Conservation (phyloP, 2,797 vertebrate genomes). For the Ctenosaura bakeri region DNA sequence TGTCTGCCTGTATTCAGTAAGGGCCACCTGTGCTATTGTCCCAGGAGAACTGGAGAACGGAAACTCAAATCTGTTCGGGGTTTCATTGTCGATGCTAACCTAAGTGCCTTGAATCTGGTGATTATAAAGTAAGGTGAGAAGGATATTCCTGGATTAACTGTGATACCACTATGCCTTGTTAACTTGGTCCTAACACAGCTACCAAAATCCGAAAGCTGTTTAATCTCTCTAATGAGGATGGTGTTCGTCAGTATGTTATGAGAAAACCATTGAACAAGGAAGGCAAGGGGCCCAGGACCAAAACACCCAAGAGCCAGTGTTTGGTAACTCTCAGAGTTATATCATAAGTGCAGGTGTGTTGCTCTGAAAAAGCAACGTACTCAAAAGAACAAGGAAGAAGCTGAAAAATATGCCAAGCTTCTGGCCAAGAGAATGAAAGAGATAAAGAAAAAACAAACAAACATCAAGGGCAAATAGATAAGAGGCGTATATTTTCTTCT, state of each 20-base stretch:
- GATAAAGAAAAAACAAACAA: constrained; percentile 96
- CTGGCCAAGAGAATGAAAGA: constrained; percentile 99
- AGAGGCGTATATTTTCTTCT: constrained; percentile 96
- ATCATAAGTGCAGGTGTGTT: constrained; percentile 95
- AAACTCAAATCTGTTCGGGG: constrained; percentile 98
- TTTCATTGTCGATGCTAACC: constrained; percentile 96
- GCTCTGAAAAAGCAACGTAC: constrained; percentile 96
- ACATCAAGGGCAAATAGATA: constrained; percentile 96
- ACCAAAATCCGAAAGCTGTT: constrained; percentile 99
- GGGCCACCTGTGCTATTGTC: constrained; percentile 97
- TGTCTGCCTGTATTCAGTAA: constrained; percentile 97
- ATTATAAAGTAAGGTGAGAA: constrained; percentile 98
- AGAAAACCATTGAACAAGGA: constrained; percentile 95
- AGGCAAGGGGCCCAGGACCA: constrained; percentile 97
- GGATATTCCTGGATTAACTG: constrained; percentile 95
- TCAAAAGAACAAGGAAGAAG: constrained; percentile 97
- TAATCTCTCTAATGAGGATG: constrained; percentile 97
- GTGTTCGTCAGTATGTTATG: constrained; percentile 97
- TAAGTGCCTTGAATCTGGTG: constrained; percentile 97
- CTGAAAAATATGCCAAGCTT: constrained; percentile 96
- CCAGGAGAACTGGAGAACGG: constrained; percentile 94
- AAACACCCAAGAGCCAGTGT: constrained; percentile 98
- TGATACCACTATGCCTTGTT: constrained; percentile 95
- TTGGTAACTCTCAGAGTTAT: constrained; percentile 96
- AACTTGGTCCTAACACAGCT: constrained; percentile 96